Conservation (phyloP, 1,140 invertebrate species). For the Drosophila obscura region DNA sequence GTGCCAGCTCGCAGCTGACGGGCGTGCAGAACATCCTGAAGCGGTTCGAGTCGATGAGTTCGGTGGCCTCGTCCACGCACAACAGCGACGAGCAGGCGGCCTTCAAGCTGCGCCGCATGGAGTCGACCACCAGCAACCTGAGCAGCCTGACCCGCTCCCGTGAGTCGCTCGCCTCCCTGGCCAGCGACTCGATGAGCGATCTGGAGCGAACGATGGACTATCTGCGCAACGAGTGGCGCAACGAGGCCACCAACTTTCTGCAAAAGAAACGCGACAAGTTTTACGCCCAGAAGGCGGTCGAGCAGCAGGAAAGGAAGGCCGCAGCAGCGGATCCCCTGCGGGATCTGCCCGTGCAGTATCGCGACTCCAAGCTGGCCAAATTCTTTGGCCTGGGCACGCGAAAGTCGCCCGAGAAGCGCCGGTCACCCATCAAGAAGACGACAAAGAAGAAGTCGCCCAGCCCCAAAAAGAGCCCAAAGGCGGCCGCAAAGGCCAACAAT, state of each 20-base stretch:
- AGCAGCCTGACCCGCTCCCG: slow-evolving; percentile 70
- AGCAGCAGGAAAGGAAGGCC: slow-evolving; percentile 33
- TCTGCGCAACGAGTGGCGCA: slow-evolving; percentile 78
- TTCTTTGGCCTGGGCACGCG: slow-evolving; percentile 67
- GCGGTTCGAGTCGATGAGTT: slow-evolving; percentile 78
- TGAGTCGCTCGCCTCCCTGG: slow-evolving; percentile 58
- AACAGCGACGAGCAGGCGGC: slow-evolving; percentile 62
- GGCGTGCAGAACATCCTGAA: slow-evolving; percentile 76
- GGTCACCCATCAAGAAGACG: slow-evolving; percentile 58
- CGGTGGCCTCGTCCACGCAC: slow-evolving; percentile 54
- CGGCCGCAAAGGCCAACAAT: slow-evolving; percentile 41
- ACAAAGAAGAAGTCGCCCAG: slow-evolving; percentile 47
- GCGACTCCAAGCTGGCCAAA: slow-evolving; percentile 75
- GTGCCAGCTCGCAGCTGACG: slow-evolving; percentile 34
- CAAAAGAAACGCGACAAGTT: slow-evolving; percentile 78
- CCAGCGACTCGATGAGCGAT: slow-evolving; percentile 72
- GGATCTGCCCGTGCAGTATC: slow-evolving; percentile 62
- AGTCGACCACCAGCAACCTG: slow-evolving; percentile 74
- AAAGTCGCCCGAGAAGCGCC: slow-evolving; percentile 70
- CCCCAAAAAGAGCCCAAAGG: slow-evolving; percentile 44
- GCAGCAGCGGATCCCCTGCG: slow-evolving; percentile 13
- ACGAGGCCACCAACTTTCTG: slow-evolving; percentile 77
- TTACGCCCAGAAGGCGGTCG: slow-evolving; percentile 63
- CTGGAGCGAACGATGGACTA: slow-evolving; percentile 81
- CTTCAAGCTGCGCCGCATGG: slow-evolving; percentile 78